These are phyloP conservation scores for Phorcus lineatus DNA, from an alignment of 2,888 invertebrate species.

Conservation along the genomic window DNA sequence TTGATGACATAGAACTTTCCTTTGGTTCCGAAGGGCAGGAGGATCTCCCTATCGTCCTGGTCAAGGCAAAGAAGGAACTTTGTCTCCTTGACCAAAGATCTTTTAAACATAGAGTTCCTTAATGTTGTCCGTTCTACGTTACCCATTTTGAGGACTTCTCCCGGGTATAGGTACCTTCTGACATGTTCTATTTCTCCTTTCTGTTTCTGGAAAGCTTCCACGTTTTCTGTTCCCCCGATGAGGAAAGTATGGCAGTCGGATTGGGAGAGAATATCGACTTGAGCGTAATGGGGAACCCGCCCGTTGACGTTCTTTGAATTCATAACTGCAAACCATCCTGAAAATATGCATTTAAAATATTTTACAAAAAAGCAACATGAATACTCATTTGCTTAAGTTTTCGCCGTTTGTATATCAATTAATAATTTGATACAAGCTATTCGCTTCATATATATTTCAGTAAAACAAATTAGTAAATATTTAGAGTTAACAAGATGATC, in stretches of 20 bases:
- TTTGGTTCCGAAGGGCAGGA: constrained; percentile 56
- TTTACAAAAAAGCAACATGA: too few relatives aligned
- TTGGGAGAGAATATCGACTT: constrained; percentile 51
- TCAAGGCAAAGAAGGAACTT: constrained; percentile 60
- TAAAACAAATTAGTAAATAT: too few relatives aligned
- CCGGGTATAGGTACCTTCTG: constrained; percentile 52
- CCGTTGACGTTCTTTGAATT: constrained; percentile 47
- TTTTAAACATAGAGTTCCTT: not conserved
- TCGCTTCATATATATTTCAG: too few relatives aligned
- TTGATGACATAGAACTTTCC: constrained; percentile 63
- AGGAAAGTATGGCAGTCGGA: constrained; percentile 59
- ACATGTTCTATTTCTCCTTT: not conserved
- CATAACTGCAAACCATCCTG: constrained; percentile 66
- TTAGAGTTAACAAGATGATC: too few relatives aligned
- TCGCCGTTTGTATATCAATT: too few relatives aligned
- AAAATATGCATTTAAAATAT: constrained; percentile 4
- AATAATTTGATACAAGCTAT: too few relatives aligned
- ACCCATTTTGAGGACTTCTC: constrained; percentile 57
- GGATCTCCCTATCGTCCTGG: constrained; percentile 56
- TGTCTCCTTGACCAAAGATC: not conserved
- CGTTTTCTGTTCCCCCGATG: constrained; percentile 55
- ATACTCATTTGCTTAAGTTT: too few relatives aligned
- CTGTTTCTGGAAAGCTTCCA: constrained; percentile 42
- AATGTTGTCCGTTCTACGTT: constrained; percentile 49
- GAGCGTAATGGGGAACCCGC: constrained; percentile 53